Percentiles rank a stretch among this genome's conserved stretches.
Conservation (phyloP, 2,888 invertebrate species). For the Parochlus steinenii region DNA sequence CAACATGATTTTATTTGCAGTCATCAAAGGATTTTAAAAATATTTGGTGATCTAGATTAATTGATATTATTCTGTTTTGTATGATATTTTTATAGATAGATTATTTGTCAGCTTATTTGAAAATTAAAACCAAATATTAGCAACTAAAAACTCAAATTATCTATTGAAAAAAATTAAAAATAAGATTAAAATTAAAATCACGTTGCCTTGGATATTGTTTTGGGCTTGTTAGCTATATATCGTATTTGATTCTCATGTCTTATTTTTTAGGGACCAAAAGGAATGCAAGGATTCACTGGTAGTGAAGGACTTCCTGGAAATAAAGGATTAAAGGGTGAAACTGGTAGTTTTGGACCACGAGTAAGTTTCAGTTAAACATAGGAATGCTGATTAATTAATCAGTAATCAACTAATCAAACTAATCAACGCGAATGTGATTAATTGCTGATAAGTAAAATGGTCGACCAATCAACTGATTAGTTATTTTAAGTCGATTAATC, state of each 20-base stretch:
- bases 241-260: not conserved
- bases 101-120: not conserved
- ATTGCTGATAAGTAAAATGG: too few species aligned
- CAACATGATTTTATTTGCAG: too few species aligned
- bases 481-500: too few species aligned
- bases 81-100: constrained; percentile 1
- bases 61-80: constrained; percentile 1
- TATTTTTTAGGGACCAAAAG: constrained; percentile 37
- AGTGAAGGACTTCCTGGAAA: constrained; percentile 71
- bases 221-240: too few species aligned
- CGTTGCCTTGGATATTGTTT: too few species aligned
- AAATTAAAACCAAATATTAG: not conserved
- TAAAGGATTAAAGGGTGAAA: constrained; percentile 78
- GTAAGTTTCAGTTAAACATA: not conserved
- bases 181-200: too few species aligned
- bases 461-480: too few species aligned
- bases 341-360: constrained; percentile 62
- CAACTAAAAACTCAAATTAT: not conserved
- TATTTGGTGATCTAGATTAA: too few species aligned
- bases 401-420: too few species aligned
- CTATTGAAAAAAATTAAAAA: not conserved
- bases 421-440: too few species aligned
- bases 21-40: too few species aligned
- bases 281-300: constrained; percentile 65
- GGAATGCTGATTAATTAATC: too few species aligned